Evolutionary conservation across 2,888 invertebrate genomes (phyloP), one percentile per base, ranked within the genome.

Genomic region (Microctonus brassicae): DNA sequence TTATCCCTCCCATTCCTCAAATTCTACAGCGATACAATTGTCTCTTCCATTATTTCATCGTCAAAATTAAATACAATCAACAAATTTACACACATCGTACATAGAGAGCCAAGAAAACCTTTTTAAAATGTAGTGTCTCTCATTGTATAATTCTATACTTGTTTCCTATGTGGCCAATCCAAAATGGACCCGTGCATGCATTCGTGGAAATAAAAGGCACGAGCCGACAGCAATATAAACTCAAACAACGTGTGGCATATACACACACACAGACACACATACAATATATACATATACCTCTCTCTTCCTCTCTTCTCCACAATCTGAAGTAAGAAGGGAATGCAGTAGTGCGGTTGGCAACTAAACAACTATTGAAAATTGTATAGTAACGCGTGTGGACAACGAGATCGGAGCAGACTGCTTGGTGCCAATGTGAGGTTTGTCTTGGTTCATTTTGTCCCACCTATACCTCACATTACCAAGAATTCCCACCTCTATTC

Each of bases 401-500:
- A 58, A 62, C 72, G 65, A 74, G 81, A 79, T 77, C 80, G 79
- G 79, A 79, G 83, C 82, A 86, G 86, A 86, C 86, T 83, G 86
- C 85, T 78, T 83, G 86, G 86, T 86, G 86, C 86, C 86, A 84
- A 81, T 70, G 62, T 77, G 64, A 62, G 67, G 70, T 70, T 75
- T 58, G 70, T 39, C 39, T 39, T 39, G 39, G 39, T 39, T 39
- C n/a, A n/a, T 72, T 70, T 72, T 72, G 73, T 72, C 62, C 73
- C 70, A 78, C 76, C 78, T 77, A 76, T 78, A 72, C 74, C 74
- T 75, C 39, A 39, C 39, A 39, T 39, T 39, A 39, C 39, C 39
- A 39, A 39, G 39, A 39, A 39, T n/a, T 39, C 2, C 39, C 74
- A 77, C 72, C 70, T 55, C 69, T 75, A 58, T 53, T 26, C 34